Evolutionary conservation across 2,888 invertebrate genomes (phyloP).

Genomic region (Rhopalosiphum nymphaeae): DNA sequence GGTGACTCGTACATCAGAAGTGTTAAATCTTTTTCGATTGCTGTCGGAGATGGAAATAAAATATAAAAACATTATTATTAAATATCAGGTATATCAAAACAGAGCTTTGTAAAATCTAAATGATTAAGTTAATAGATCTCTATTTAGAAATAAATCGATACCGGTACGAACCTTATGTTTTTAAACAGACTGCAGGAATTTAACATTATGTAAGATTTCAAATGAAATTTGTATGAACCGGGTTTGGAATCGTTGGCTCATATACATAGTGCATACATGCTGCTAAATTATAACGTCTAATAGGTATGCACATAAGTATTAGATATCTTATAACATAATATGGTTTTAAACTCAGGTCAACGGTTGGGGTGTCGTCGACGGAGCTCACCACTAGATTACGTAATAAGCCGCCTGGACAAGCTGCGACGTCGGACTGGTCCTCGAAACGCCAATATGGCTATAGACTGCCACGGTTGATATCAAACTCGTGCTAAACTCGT

Average conservation of each 20-base stretch:
- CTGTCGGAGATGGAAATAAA: not conserved
- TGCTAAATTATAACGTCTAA: not conserved
- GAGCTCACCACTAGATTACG: not conserved
- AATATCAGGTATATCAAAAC: no score
- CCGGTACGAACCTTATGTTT: no score
- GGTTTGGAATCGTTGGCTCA: not conserved
- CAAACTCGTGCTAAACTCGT: not conserved
- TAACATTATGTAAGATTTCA: no score
- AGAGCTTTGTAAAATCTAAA: no score
- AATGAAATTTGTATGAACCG: no score
- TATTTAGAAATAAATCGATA: not conserved
- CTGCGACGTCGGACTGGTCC: not conserved
- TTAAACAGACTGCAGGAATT: no score
- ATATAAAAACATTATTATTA: not conserved
- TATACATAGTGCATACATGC: not conserved
- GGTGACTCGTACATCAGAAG: not conserved
- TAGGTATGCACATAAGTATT: not conserved
- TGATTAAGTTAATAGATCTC: no score
- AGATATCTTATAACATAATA: not conserved
- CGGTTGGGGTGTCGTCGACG: not conserved
- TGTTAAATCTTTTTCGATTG: not conserved
- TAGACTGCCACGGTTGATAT: not conserved
- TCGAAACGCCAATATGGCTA: not conserved
- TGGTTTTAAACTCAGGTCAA: not conserved
- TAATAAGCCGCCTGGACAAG: not conserved